phyloP scores from a whole-genome alignment of 2,797 vertebrate species.

The Pseudochromis fuscus region DNA sequence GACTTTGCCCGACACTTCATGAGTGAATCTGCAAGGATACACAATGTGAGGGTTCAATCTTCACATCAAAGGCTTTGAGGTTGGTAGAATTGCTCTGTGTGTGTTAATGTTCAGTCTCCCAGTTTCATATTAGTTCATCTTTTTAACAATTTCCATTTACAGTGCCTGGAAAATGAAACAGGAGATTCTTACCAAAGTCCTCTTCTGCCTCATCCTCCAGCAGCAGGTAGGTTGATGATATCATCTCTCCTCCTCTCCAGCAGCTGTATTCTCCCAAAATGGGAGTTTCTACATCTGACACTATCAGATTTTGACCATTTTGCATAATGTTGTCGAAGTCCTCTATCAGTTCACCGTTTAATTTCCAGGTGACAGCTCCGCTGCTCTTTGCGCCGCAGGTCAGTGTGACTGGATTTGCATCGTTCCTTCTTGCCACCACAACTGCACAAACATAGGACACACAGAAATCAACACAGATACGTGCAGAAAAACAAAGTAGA shows the following conservation, averaged over 20 bases:
- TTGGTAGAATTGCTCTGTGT: no score
- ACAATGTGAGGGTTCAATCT: neutral
- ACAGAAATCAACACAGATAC: neutral
- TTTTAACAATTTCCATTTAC: neutral
- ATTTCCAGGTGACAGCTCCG: constrained; percentile 60
- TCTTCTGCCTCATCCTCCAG: constrained; percentile 40
- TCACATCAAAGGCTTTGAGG: no score
- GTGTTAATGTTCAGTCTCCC: neutral
- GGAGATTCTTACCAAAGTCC: constrained; percentile 54
- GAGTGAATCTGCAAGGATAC: constrained; percentile 62
- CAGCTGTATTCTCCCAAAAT: constrained; percentile 80
- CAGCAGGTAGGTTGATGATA: constrained; percentile 75
- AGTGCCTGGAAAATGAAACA: neutral
- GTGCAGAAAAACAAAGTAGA: constrained; percentile 1
- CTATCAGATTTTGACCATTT: constrained; percentile 3
- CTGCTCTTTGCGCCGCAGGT: constrained; percentile 39
- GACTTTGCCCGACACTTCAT: constrained; percentile 79
- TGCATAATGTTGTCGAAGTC: fast-evolving
- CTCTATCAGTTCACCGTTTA: fast-evolving
- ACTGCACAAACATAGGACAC: constrained; percentile 54
- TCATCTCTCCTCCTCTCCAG: constrained; percentile 49
- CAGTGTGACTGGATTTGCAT: constrained; percentile 43
- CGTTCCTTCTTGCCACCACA: neutral
- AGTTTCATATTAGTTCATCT: neutral
- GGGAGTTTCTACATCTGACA: constrained; percentile 12